Base-by-base conservation (phyloP, 92 coral and sea anemone genomes). In the Nematostella vectensis region DNA sequence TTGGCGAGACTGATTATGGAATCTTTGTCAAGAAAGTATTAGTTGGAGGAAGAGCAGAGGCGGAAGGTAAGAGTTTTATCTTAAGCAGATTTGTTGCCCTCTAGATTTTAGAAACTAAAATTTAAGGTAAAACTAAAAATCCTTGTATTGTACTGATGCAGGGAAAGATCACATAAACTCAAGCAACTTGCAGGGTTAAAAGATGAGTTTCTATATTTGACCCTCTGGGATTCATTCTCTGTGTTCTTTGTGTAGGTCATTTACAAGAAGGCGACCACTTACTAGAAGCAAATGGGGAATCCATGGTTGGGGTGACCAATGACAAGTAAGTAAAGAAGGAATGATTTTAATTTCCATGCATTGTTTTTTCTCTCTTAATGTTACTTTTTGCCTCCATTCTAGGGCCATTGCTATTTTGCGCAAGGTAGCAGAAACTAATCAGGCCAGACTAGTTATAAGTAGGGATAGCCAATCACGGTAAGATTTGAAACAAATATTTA, bases 11-110 rank as follows among this genome's bases (percentile, higher is more conserved):
- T 38, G 89, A 87, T 50, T 93, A 85, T 78, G 98, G 98, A 48
- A 75, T 93, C 54, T 93, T 93, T 82, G 91, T 93, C 31, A 93
- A 93, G 78, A 87, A 79, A 76, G 54, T 86, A 27, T 61, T 93
- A 15, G 81, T 82, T 55, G 93, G 98, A 49, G 89, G 98, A 43
- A 65, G 59, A 25, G 98, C 88, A 26, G 96, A 85, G 55, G 67
- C 68, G 37, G 87, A 75, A 70, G 98, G 95, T 81, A 66, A 48
- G 56, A n/a, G n/a, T n/a, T n/a, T n/a, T n/a, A n/a, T n/a, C n/a
- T n/a, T 0, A 49, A 12, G n/a, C n/a, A n/a, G n/a, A n/a, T n/a
- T n/a, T n/a, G n/a, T n/a, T n/a, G n/a, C 8, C 8, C n/a, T n/a
- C n/a, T n/a, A n/a, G n/a, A n/a, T n/a, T n/a, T n/a, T n/a, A n/a